phyloP scores from a whole-genome alignment of 2,888 invertebrate species.

The Biston stratarius region DNA sequence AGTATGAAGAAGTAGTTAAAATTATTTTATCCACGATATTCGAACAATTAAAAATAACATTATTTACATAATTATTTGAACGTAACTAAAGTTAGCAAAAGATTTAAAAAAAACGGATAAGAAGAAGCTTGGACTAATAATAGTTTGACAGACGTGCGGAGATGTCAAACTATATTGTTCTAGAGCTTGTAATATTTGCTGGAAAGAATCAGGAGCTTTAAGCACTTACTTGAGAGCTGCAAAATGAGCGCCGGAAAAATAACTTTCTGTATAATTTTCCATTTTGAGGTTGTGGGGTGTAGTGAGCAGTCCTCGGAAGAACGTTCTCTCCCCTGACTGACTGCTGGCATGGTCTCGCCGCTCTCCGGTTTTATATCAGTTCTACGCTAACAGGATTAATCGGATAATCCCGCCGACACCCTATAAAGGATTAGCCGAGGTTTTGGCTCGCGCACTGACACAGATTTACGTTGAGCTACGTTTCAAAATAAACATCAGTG shows the following conservation, averaged over 20 bases:
- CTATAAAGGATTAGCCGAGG: slow-evolving; percentile 79
- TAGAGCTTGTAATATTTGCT: too few relatives aligned
- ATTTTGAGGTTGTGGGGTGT: slow-evolving; percentile 53
- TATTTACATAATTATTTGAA: too few relatives aligned
- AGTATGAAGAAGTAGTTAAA: too few relatives aligned
- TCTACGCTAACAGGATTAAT: slow-evolving; percentile 70
- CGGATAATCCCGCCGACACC: slow-evolving; percentile 74
- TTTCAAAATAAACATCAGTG: slow-evolving; percentile 31
- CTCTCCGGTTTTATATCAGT: slow-evolving; percentile 70
- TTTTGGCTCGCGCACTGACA: slow-evolving; percentile 65
- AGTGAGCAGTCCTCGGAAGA: slow-evolving; percentile 83
- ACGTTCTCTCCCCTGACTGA: slow-evolving; percentile 81
- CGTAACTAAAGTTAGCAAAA: too few relatives aligned
- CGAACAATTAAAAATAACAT: too few relatives aligned
- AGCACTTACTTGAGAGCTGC: slow-evolving; percentile 74
- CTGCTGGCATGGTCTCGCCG: slow-evolving; percentile 60
- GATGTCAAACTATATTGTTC: too few relatives aligned
- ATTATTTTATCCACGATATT: too few relatives aligned
- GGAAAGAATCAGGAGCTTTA: not conserved
- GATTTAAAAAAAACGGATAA: too few relatives aligned
- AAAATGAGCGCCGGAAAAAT: slow-evolving; percentile 73
- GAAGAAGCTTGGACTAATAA: too few relatives aligned
- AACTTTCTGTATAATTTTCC: slow-evolving; percentile 71
- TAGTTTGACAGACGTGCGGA: too few relatives aligned
- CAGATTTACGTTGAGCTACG: slow-evolving; percentile 67